Conservation (phyloP, 2,888 invertebrate species). For the Bimastos eiseni region DNA sequence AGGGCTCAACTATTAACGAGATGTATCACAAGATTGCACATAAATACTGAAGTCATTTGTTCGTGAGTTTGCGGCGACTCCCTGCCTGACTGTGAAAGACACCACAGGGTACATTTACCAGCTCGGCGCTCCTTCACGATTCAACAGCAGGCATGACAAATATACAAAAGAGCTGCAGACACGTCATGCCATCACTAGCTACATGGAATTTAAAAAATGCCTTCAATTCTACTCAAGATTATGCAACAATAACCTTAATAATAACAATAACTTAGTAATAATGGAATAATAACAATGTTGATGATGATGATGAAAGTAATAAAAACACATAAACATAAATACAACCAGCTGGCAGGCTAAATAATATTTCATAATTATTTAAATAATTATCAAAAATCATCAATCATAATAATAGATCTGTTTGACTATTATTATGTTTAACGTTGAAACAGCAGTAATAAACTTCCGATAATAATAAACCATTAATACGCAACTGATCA, state of each 20-base stretch:
- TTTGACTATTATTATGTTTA: not conserved
- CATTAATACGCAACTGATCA: not conserved
- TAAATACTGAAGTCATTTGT: constrained; percentile 23
- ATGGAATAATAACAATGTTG: constrained; percentile 17
- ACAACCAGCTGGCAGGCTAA: not conserved
- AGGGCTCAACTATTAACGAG: not conserved
- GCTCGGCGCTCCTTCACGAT: not conserved
- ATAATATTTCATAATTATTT: not conserved
- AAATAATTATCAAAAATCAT: not conserved
- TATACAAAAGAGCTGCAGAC: constrained; percentile 13
- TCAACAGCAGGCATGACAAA: not conserved
- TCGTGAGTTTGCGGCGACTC: not conserved
- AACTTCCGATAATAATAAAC: not conserved
- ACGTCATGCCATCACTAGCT: not conserved
- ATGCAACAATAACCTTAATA: constrained; percentile 23
- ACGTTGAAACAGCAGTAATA: not conserved
- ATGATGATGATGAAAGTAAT: too few species aligned
- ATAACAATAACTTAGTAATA: constrained; percentile 24
- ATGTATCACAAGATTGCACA: constrained; percentile 23
- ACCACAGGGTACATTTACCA: constrained; percentile 2
- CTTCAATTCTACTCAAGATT: constrained; percentile 16
- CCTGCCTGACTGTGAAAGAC: not conserved
- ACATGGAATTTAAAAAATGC: not conserved
- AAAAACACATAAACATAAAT: not conserved
- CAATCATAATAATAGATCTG: not conserved